Base-by-base conservation (phyloP, 2,113 vertebrate species). In the Uropsilus gracilis region DNA sequence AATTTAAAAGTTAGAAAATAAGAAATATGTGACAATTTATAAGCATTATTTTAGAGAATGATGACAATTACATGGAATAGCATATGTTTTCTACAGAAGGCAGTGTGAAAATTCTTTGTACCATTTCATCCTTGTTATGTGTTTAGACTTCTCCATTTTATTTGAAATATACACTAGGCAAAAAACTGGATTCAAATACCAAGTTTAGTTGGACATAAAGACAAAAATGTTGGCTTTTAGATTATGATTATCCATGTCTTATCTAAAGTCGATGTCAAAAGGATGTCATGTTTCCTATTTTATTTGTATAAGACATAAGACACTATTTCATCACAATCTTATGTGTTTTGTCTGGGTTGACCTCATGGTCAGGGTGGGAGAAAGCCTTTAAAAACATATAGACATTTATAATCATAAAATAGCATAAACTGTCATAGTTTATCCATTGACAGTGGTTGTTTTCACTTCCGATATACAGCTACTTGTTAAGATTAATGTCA, bases 401-500 rank as follows among this genome's bases (percentile, higher is more conserved):
- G 17, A 63, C 34, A 48, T 66, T 88, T 86, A 46, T 84, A 71
- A 81, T 95, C 46, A 87, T 32, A 94, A 85, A 77, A 94, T 42
- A 53, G 91, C 22, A 72, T 59, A 92, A 78, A 90, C 86, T 75
- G 12, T 39, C 28, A 50, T 94, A 20, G 48, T 90, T 94, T 86
- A 28, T 18, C 48, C 63, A 69, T 48, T 77, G 66, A 94, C 83
- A 30, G 69, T 18, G 44, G 55, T 89, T 28, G 28, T 90, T 82
- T 72, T 78, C 59, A 34, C 87, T 80, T 78, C 16, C 69, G 64
- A 3, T n/a, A 16, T 44, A 57, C 8, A 57, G 24, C 46, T 86
- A 8, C 46, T 78, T 84, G 37, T 84, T 53, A 86, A 94, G 84
- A 97, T 96, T 55, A 86, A 86, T 80, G 84, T 53, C 44, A 81